A percentile compares a stretch with the other conserved stretches of the same genome.
phyloP scores from a whole-genome alignment of 2,888 invertebrate genomes.

The Hemithea aestivaria region DNA sequence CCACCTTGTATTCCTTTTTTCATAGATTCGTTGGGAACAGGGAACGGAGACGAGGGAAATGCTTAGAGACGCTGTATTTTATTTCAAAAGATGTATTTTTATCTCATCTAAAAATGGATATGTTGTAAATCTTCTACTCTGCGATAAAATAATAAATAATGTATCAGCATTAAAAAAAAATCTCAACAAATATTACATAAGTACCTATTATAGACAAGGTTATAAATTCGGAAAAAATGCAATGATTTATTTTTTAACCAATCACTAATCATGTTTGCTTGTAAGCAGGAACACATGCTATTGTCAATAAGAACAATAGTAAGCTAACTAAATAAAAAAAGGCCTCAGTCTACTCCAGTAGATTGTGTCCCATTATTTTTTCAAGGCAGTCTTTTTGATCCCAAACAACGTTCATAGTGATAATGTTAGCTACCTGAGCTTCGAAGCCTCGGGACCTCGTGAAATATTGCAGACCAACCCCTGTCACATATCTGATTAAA shows the following conservation, averaged over 20 bases:
- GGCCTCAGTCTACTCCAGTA: slow-evolving; percentile 35
- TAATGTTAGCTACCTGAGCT: slow-evolving; percentile 77
- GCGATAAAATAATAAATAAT: too few relatives aligned
- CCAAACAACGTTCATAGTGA: slow-evolving; percentile 68
- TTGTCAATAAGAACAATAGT: too few relatives aligned
- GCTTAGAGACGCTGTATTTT: slow-evolving; percentile 34
- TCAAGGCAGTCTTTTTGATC: slow-evolving; percentile 50
- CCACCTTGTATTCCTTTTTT: slow-evolving; percentile 53
- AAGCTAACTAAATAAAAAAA: neutral
- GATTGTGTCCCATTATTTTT: slow-evolving; percentile 27
- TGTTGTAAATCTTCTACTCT: too few relatives aligned
- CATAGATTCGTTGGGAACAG: slow-evolving; percentile 40
- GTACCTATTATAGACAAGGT: too few relatives aligned
- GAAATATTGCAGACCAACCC: slow-evolving; percentile 73
- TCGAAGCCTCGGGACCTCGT: slow-evolving; percentile 65
- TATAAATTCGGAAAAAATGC: too few relatives aligned
- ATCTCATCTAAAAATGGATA: too few relatives aligned
- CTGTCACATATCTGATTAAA: slow-evolving; percentile 69
- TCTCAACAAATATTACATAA: too few relatives aligned
- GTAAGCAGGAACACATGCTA: too few relatives aligned
- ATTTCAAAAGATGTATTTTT: too few relatives aligned
- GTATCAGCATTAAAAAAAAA: too few relatives aligned
- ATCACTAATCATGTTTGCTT: too few relatives aligned
- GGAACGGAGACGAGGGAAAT: slow-evolving; percentile 35
- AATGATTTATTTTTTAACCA: too few relatives aligned